Evolutionary conservation across 2,797 vertebrate genomes (phyloP).

Genomic region (Perdix hodgsoniae): DNA sequence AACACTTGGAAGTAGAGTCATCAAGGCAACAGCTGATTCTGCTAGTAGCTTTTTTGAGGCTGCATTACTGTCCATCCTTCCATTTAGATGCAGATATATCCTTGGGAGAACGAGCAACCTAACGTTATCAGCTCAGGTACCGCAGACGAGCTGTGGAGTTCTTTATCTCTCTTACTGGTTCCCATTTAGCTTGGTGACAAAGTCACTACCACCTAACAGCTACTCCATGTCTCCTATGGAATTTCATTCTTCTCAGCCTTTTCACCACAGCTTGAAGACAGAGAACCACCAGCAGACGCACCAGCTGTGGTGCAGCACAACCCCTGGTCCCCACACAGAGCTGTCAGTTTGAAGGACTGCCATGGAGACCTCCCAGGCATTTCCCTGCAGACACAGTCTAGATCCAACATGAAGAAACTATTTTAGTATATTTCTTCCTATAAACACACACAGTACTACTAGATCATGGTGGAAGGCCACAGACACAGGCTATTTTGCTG

Average conservation of each 20-base stretch:
- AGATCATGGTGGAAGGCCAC: not conserved
- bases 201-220: constrained; percentile 51
- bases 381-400: not conserved
- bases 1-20: constrained; percentile 30
- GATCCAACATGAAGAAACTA: not conserved
- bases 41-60: constrained; percentile 8
- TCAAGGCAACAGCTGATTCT: constrained; percentile 57
- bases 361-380: not conserved
- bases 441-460: not conserved
- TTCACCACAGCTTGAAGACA: not conserved
- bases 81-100: not conserved
- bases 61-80: not conserved
- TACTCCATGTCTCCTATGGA: not conserved
- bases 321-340: not conserved
- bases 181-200: constrained; percentile 13
- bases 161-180: not conserved
- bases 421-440: not conserved
- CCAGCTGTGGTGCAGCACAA: not conserved
- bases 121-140: not conserved
- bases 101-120: constrained; percentile 16
- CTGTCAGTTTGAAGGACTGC: not conserved
- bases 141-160: not conserved
- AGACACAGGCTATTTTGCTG: not conserved
- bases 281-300: fast-evolving
- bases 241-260: not conserved